A percentile compares a stretch with the other conserved stretches of the same genome.
These are phyloP conservation scores for Tarsius wallacei DNA, from an alignment of 2,797 vertebrate genomes.

Conservation along the genomic window DNA sequence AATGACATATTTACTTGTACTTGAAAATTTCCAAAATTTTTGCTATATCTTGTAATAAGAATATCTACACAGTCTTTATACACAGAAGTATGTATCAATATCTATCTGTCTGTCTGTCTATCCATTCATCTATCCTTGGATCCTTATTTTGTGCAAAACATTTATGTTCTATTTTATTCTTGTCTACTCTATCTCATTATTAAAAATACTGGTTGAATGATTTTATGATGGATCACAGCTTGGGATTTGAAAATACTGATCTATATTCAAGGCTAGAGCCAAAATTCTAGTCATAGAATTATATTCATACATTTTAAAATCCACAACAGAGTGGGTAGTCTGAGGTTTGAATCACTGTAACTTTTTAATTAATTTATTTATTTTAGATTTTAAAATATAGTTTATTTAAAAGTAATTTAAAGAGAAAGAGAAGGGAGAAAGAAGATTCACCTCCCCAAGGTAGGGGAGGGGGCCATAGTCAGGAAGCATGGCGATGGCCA, in stretches of 20 bases:
- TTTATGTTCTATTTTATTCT: conserved; percentile 21
- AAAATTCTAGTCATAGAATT: not conserved
- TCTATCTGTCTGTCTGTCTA: no score
- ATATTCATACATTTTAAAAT: not conserved
- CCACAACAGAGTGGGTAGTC: not conserved
- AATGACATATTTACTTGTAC: not conserved
- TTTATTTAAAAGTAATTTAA: no score
- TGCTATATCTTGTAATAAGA: not conserved
- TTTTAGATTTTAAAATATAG: no score
- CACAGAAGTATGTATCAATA: no score
- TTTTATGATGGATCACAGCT: not conserved
- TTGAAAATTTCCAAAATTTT: not conserved
- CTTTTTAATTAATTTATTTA: not conserved
- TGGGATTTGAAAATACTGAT: not conserved
- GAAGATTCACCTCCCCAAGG: no score
- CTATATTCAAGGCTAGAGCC: not conserved
- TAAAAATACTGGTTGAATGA: not conserved
- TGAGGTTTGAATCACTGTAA: not conserved
- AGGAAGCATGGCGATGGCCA: no score
- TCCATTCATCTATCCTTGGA: not conserved
- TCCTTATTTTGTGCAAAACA: not conserved
- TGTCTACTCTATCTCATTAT: not conserved
- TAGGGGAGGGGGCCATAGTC: no score
- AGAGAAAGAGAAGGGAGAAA: no score
- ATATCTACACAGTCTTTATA: not conserved